Base-by-base conservation (phyloP, 2,113 vertebrate genomes). In the Oryzias curvinotus region DNA sequence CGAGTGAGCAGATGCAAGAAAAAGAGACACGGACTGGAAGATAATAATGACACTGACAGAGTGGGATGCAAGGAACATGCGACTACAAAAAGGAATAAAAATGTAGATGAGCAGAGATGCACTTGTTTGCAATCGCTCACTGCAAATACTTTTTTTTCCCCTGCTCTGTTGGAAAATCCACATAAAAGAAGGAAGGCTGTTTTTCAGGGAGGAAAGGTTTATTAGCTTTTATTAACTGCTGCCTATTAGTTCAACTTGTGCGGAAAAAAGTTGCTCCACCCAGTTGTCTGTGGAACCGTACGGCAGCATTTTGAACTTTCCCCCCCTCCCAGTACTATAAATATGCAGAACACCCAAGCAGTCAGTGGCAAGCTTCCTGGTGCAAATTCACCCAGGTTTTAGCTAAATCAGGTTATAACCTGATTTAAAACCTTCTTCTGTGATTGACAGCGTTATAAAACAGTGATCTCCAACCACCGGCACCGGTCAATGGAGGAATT, bases 1-100 rank as follows among this genome's bases (percentile, higher is more conserved):
- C 36, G 54, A 59, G 41, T 45, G 43, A 47, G 59, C 25, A 18
- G 65, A 69, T 53, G 52, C 28, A 57, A 52, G 1, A 56, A 18
- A 19, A 73, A 66, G 44, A 61, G 42, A 67, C 52, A 14, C 42
- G 51, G 48, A 65, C 53, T 25, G 75, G 61, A 68, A 53, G 68
- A 62, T 51, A 59, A 63, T 43, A 56, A 18, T 65, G 65, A 71
- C 68, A 64, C n/a, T 13, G 55, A 64, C 25, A 51, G 42, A 46
- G 52, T 46, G 62, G 42, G 47, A 69, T 18, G 19, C 28, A 6
- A 19, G 16, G 30, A 80, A 50, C 43, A 17, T 42, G 44, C 8
- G 30, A 36, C 10, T 30, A 30, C 36, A 36, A 36, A 19, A 28
- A 15, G 56, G 53, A 57, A 57, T 26, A 44, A 64, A 62, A 65